These are phyloP conservation scores for Pseudorhombus dupliciocellatus DNA, from an alignment of 2,113 vertebrate genomes.

Conservation along the genomic window DNA sequence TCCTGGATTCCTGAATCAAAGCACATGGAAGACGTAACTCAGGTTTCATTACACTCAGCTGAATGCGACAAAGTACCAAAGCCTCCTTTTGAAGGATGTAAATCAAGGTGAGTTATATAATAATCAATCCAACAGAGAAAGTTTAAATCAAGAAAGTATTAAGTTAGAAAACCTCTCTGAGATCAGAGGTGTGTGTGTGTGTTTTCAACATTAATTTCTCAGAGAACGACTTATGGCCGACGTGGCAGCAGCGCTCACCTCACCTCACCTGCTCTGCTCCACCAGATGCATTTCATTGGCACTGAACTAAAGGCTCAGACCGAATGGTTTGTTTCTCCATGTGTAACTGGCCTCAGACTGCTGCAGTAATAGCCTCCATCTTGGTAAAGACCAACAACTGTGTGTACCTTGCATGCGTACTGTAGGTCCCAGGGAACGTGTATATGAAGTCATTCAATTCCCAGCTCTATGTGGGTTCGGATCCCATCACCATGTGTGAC, in stretches of 20 bases:
- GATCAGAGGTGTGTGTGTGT: too few relatives aligned
- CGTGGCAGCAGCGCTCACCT: too few relatives aligned
- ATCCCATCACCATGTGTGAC: slow-evolving; percentile 19
- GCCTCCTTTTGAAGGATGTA: neutral
- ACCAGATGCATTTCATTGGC: slow-evolving; percentile 14
- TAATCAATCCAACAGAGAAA: too few relatives aligned
- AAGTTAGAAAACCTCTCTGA: too few relatives aligned
- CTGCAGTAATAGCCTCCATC: slow-evolving; percentile 1
- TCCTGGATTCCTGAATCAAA: too few relatives aligned
- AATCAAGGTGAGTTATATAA: neutral
- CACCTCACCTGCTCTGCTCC: too few relatives aligned
- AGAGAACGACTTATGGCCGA: too few relatives aligned
- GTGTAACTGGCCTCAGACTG: slow-evolving; percentile 19
- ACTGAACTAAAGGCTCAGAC: slow-evolving; percentile 7
- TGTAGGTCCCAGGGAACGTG: too few relatives aligned
- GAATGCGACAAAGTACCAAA: neutral
- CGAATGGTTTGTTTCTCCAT: neutral
- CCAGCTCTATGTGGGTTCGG: neutral
- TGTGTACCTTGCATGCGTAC: neutral
- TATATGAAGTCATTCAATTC: neutral
- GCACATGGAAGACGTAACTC: too few relatives aligned
- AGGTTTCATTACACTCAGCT: too few relatives aligned
- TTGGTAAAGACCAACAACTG: neutral
- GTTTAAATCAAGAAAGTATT: too few relatives aligned
- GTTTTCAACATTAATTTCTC: too few relatives aligned